Base-by-base conservation (phyloP, 1,140 invertebrate species). In the Penaeus vannamei region DNA sequence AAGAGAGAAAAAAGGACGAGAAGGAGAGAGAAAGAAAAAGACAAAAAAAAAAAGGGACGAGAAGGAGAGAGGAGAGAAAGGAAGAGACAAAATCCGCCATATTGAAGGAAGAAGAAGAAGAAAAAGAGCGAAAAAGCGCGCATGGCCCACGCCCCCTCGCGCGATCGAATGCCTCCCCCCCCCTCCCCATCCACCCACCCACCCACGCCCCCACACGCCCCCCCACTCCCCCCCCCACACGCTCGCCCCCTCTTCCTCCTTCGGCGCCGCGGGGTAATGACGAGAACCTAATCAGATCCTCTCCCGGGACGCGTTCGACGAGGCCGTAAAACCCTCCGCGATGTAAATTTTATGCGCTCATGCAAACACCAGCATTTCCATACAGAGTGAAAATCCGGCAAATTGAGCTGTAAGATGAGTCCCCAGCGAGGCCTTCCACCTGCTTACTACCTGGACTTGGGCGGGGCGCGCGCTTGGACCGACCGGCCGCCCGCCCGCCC, bases 351-450 rank as follows among this genome's bases (percentile, higher is more conserved):
- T 76, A 76, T 76, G 72, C 22, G 72, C 14, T 76, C 72, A 29
- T 76, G 29, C 72, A 29, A 76, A 76, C 72, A 76, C 72, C 72
- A 76, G 26, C 72, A 76, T 76, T 76, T 76, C 72, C 72, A 76
- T 76, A 76, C 72, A 76, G 72, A 76, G 72, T 76, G 72, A 76
- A 76, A 76, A 76, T 76, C 72, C 42, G 42, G 72, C 72, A 76
- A 76, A 76, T 76, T 76, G 72, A 76, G 72, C 72, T 36, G n/a
- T 76, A 76, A 76, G 32, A 36, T 29, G 72, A 23, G 72, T 76
- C 72, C 72, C 72, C 72, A 20, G 72, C 19, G 72, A 26, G 29
- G 19, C 4, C 72, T 76, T 76, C 72, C 72, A 76, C 72, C 72
- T 76, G 72, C n/a, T 76, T 76, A 76, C 29, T 76, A 76, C 72